These are phyloP conservation scores for Plecturocebus donacophilus DNA, from an alignment of 2,113 vertebrate genomes.

Conservation along the genomic window DNA sequence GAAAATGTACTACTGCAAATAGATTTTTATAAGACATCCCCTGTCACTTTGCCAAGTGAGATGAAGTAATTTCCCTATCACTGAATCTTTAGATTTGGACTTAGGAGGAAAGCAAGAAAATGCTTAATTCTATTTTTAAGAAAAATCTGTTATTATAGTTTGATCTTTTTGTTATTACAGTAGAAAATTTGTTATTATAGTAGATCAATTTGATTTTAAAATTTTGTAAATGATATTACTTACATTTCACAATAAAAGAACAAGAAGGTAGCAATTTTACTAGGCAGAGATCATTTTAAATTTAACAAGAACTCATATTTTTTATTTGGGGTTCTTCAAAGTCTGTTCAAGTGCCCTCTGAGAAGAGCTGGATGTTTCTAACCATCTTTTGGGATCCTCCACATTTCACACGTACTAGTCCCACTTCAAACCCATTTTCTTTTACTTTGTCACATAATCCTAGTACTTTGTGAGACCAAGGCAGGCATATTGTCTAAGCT, in stretches of 20 bases:
- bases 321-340: background rate
- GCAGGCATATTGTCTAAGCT: too few relatives aligned
- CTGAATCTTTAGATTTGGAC: background rate
- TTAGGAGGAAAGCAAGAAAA: constrained; percentile 40
- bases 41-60: constrained; percentile 72
- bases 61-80: constrained; percentile 59
- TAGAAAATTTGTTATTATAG: background rate
- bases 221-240: constrained; percentile 9
- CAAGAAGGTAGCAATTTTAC: background rate
- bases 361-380: background rate
- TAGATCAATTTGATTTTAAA: constrained; percentile 43
- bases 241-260: background rate
- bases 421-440: background rate
- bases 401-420: background rate
- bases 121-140: constrained; percentile 31
- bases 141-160: background rate
- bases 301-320: background rate
- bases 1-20: constrained; percentile 63
- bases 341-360: background rate
- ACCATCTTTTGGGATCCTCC: background rate
- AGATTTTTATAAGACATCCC: constrained; percentile 63
- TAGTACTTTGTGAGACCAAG: too few relatives aligned
- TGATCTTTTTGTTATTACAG: background rate
- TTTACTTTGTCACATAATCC: background rate
- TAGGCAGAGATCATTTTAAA: background rate